Percentiles rank a stretch among this genome's conserved stretches.
These are phyloP conservation scores for Panorpa germanica DNA, from an alignment of 2,888 invertebrate genomes.

Conservation along the genomic window DNA sequence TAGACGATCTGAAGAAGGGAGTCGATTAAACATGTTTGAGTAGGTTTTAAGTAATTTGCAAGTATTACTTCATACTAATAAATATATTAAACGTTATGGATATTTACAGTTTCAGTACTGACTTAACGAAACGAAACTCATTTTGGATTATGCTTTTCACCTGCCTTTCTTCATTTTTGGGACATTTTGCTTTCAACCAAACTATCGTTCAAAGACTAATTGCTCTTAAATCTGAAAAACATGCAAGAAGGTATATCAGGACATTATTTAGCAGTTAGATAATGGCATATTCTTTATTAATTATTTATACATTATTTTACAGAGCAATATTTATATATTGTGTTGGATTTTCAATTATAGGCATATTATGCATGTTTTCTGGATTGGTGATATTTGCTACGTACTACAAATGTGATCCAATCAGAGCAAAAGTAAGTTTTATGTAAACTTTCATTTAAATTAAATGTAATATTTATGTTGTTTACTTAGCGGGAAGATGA, in stretches of 20 bases:
- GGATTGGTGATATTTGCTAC: conserved; percentile 35
- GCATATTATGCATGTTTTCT: conserved; percentile 34
- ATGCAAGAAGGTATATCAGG: conserved; percentile 34
- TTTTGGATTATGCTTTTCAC: conserved; percentile 40
- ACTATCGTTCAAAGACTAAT: conserved; percentile 53
- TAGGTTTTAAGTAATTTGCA: conserved; percentile 15
- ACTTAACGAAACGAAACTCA: conserved; percentile 38
- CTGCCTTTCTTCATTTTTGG: conserved; percentile 36
- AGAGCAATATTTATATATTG: conserved; percentile 34
- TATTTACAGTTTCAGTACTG: conserved; percentile 35
- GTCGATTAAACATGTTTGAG: conserved; percentile 22
- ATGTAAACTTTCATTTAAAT: too few relatives aligned
- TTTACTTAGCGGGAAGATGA: too few relatives aligned
- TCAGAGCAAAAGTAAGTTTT: conserved; percentile 24
- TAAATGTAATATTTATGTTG: too few relatives aligned
- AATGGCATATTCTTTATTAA: too few relatives aligned
- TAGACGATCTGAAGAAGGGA: conserved; percentile 19
- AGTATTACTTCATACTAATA: too few relatives aligned
- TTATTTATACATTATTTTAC: too few relatives aligned
- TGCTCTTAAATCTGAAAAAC: conserved; percentile 33
- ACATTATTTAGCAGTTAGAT: background rate
- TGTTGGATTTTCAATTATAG: conserved; percentile 30
- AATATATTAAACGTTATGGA: too few relatives aligned
- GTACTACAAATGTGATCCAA: conserved; percentile 38
- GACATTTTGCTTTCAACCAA: conserved; percentile 48